These are phyloP conservation scores for Odontamblyopus rebecca DNA, from an alignment of 2,797 vertebrate species.

Conservation along the genomic window DNA sequence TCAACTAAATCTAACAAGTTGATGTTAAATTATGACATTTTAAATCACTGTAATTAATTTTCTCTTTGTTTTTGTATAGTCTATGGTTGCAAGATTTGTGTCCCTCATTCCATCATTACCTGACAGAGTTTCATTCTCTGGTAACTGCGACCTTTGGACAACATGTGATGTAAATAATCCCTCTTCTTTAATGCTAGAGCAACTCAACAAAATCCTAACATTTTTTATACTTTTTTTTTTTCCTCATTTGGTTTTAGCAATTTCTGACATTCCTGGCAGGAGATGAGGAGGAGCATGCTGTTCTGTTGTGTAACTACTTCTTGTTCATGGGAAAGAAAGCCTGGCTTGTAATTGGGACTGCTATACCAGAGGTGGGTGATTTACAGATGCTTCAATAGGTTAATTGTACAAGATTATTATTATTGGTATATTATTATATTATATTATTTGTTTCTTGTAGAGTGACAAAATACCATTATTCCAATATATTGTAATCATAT, in stretches of 20 bases:
- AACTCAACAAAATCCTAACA: background rate
- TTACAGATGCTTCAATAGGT: background rate
- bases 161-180: constrained; percentile 88
- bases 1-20: background rate
- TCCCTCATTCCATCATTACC: constrained; percentile 93
- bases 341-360: constrained; percentile 90
- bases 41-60: background rate
- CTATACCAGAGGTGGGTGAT: constrained; percentile 89
- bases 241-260: constrained; percentile 77
- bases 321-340: constrained; percentile 90
- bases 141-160: constrained; percentile 92
- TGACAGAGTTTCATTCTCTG: constrained; percentile 88
- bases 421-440: too few relatives aligned
- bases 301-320: constrained; percentile 95
- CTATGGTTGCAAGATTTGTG: constrained; percentile 86
- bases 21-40: background rate
- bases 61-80: constrained; percentile 64
- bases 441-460: too few relatives aligned
- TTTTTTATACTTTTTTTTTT: background rate
- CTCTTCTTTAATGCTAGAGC: background rate
- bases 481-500: background rate
- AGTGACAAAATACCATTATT: too few relatives aligned
- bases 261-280: constrained; percentile 93
- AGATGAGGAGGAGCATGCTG: constrained; percentile 93
- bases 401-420: too few relatives aligned